phyloP scores from a whole-genome alignment of 2,888 invertebrate genomes.

The Tenodera sinensis region DNA sequence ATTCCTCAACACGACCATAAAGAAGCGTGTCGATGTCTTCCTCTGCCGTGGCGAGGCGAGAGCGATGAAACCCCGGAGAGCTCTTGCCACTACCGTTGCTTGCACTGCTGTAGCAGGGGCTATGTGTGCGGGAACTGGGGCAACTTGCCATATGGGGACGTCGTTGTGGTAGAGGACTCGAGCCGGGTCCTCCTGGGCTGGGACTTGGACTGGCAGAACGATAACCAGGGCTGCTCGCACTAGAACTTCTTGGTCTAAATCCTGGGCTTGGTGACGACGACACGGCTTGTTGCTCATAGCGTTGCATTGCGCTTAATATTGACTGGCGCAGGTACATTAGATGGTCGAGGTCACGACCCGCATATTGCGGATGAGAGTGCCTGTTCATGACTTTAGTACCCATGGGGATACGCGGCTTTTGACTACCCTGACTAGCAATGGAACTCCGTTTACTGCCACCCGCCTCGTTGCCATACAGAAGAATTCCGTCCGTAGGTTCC shows the following conservation, averaged over 20 bases:
- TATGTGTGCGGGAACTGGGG: slow-evolving; percentile 33
- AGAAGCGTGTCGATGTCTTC: slow-evolving; percentile 39
- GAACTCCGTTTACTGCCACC: slow-evolving; percentile 33
- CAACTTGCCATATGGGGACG: slow-evolving; percentile 30
- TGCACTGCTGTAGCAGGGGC: slow-evolving; percentile 33
- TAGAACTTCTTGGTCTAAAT: slow-evolving; percentile 31
- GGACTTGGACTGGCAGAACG: slow-evolving; percentile 16
- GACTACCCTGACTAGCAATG: slow-evolving; percentile 33
- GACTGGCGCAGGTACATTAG: slow-evolving; percentile 39
- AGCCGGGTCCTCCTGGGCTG: slow-evolving; percentile 22
- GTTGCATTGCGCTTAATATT: slow-evolving; percentile 38
- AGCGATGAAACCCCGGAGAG: slow-evolving; percentile 31
- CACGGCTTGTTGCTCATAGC: slow-evolving; percentile 34
- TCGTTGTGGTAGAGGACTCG: slow-evolving; percentile 29
- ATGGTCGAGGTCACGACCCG: slow-evolving; percentile 37
- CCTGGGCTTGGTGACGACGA: slow-evolving; percentile 23
- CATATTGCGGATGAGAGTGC: slow-evolving; percentile 32
- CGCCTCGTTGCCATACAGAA: slow-evolving; percentile 35
- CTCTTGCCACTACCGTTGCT: slow-evolving; percentile 33
- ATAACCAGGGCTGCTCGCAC: slow-evolving; percentile 31
- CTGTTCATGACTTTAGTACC: slow-evolving; percentile 39
- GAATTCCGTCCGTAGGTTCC: slow-evolving; percentile 37
- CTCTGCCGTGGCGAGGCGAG: slow-evolving; percentile 33
- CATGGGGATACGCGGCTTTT: slow-evolving; percentile 40
- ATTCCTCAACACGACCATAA: slow-evolving; percentile 35